Evolutionary conservation across 53 echinoderm and acorn worm genomes (phyloP).

Genomic region (Arbacia lixula): DNA sequence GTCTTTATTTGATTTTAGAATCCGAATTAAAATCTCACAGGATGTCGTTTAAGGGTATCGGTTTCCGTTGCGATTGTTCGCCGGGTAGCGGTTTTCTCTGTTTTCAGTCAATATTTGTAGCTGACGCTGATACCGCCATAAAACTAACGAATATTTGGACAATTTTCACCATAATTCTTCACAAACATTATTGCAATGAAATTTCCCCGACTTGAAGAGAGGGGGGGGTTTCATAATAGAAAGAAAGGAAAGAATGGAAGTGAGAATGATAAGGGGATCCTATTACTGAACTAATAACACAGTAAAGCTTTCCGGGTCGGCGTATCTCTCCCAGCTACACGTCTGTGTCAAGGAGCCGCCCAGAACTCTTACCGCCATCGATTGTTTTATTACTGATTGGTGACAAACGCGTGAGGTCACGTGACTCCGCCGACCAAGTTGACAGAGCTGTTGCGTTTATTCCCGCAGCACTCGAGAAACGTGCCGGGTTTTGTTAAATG

Average conservation of each 20-base stretch:
- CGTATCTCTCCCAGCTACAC: slow-evolving; percentile 15
- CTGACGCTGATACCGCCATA: slow-evolving; percentile 1
- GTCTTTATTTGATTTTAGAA: slow-evolving; percentile 20
- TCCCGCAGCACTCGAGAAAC: slow-evolving; percentile 44
- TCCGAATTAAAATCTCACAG: slow-evolving; percentile 26
- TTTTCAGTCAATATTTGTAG: slow-evolving; percentile 37
- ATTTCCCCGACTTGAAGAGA: background rate
- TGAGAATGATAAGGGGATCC: slow-evolving; percentile 18
- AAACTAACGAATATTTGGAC: slow-evolving; percentile 37
- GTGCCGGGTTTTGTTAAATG: slow-evolving; percentile 20
- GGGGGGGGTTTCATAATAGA: no score
- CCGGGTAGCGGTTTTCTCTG: background rate
- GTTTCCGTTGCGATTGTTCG: slow-evolving; percentile 1
- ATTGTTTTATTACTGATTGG: slow-evolving; percentile 44
- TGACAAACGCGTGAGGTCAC: slow-evolving; percentile 43
- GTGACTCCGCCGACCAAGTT: slow-evolving; percentile 6
- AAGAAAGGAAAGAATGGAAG: no score
- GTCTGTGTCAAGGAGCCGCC: background rate
- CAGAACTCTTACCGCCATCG: slow-evolving; percentile 20
- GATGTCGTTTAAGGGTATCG: slow-evolving; percentile 37
- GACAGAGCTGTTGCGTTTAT: slow-evolving; percentile 40
- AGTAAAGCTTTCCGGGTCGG: slow-evolving; percentile 31
- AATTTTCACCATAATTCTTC: slow-evolving; percentile 24
- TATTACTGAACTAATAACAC: slow-evolving; percentile 53
- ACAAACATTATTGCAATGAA: slow-evolving; percentile 10